Evolutionary conservation across 2,888 invertebrate species (phyloP).

Genomic region (Caenorhabditis sp.): DNA sequence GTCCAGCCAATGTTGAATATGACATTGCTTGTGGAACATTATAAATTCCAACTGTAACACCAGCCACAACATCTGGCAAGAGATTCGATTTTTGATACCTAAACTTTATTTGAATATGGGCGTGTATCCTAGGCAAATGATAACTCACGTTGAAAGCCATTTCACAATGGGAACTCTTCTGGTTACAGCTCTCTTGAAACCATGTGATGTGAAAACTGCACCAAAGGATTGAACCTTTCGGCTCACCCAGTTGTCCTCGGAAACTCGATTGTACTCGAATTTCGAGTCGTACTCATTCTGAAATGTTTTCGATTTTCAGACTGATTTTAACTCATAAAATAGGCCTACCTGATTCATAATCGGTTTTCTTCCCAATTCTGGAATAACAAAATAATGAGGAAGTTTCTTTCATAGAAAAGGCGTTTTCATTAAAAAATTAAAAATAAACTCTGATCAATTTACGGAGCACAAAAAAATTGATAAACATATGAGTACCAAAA

Average conservation of each 20-base stretch:
- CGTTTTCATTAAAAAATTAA: too few species aligned
- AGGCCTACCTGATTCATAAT: slow-evolving; percentile 46
- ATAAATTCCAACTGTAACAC: slow-evolving; percentile 86
- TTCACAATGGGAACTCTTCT: slow-evolving; percentile 13
- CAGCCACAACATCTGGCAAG: slow-evolving; percentile 81
- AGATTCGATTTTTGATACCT: slow-evolving; percentile 68
- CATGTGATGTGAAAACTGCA: slow-evolving; percentile 9
- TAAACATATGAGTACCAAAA: too few species aligned
- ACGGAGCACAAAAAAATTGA: too few species aligned
- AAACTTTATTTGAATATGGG: neutral
- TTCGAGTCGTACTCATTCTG: slow-evolving; percentile 40
- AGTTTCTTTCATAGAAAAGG: neutral
- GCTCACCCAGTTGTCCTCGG: slow-evolving; percentile 10
- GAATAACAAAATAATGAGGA: neutral
- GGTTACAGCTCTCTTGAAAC: slow-evolving; percentile 9
- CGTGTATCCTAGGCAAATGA: neutral
- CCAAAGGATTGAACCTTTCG: slow-evolving; percentile 6
- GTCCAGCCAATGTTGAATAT: slow-evolving; percentile 74
- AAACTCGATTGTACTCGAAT: slow-evolving; percentile 27
- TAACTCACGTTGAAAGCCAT: slow-evolving; percentile 19
- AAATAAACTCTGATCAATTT: too few species aligned
- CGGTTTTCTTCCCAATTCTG: neutral
- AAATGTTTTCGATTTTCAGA: too few species aligned
- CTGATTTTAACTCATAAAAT: too few species aligned
- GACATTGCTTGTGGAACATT: slow-evolving; percentile 83